Evolutionary conservation across 23 tunicate species (phyloP).

Genomic region (Phallusia fumigata): DNA sequence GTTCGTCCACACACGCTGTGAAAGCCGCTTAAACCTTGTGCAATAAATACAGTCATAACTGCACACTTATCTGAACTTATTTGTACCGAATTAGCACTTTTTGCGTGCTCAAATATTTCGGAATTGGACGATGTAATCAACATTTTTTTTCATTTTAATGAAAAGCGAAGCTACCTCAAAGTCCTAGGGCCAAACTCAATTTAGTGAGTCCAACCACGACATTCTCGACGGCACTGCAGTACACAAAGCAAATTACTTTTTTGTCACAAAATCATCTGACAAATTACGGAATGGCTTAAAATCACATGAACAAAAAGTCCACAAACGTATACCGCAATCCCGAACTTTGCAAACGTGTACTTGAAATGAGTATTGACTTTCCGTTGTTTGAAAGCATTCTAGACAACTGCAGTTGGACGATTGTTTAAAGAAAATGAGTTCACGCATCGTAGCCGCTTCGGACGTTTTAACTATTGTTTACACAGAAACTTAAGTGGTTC

Average conservation of each 20-base stretch:
- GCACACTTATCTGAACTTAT: not conserved
- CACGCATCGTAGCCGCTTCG: not conserved
- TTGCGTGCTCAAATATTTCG: not conserved
- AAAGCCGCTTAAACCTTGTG: not conserved
- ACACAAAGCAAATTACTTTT: not conserved
- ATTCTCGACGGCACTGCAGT: not conserved
- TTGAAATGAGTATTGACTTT: not conserved
- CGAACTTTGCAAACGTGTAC: not conserved
- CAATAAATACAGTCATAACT: not conserved
- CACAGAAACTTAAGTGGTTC: not conserved
- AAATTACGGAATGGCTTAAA: not conserved
- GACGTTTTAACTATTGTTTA: not conserved
- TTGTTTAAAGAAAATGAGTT: not conserved
- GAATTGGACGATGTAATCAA: not conserved
- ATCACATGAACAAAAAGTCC: not conserved
- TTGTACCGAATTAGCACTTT: constrained; percentile 23
- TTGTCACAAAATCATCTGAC: not conserved
- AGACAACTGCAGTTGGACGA: not conserved
- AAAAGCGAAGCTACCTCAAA: not conserved
- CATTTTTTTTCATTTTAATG: not conserved
- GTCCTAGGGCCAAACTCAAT: too few species aligned
- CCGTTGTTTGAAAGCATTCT: not conserved
- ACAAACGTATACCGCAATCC: not conserved
- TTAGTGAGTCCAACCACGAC: not conserved
- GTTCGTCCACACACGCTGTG: constrained; percentile 22